Evolutionary conservation across 2,797 vertebrate genomes (phyloP), one percentile per base, ranked within the genome.

Genomic region (Mergus octosetaceus): DNA sequence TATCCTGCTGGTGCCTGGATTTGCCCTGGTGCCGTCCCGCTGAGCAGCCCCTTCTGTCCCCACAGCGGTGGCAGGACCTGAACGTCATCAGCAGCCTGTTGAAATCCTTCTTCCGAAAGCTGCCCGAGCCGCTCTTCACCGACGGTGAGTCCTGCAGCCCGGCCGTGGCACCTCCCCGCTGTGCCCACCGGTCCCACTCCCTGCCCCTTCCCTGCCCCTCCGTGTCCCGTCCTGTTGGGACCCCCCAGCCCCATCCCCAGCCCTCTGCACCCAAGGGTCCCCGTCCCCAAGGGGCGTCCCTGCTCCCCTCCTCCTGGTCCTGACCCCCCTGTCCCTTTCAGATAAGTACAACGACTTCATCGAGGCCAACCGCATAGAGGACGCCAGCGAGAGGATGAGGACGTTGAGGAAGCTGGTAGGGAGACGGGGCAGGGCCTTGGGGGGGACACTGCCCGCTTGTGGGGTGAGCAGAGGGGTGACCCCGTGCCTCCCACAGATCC

Each of bases 331-430:
- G 13, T 69, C 27, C 72, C 19, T 79, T 54, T 7, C 80, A 99
- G 99, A 99, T 94, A 99, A 99, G 89, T 99, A 99, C 97, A 99
- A 98, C 0, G 99, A 99, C 94, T 99, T 99, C 66, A 99, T 99
- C 0, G 99, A 99, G 47, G 99, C 99, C 95, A 99, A 99, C 94
- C 98, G 99, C 30, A 98, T 99, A 54, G 99, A 99, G 15, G 98
- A 98, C 0, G 98, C 99, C 12, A 98, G 98, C 5, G 99, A 99
- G 84, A 98, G 99, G 77, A 98, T 99, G 94, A 99, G 99, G 96
- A 99, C 98, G 0, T 98, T 99, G 96, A 97, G 99, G 96, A 99
- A 99, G 97, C 97, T 99, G 98, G 99, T 99, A 89, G 68, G 93
- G 70, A 71, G 24, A 7, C 1, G 78, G 89, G 10, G 5, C n/a